Evolutionary conservation across 2,797 vertebrate species (phyloP), one percentile per base, ranked within the genome.

Genomic region (Silurus aristotelis): DNA sequence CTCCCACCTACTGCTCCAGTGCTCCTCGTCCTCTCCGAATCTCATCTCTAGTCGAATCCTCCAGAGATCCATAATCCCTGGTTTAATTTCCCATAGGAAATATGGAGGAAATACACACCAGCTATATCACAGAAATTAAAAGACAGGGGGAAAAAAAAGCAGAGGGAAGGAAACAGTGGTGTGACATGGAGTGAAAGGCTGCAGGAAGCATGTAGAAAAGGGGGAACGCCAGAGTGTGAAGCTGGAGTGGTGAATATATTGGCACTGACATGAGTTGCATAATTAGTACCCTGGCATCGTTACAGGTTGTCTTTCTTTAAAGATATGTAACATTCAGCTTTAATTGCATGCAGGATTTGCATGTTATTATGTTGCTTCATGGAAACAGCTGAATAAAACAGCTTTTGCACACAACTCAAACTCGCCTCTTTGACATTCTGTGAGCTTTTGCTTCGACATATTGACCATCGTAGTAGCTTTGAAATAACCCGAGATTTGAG

Each of bases 11-110:
- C 27, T 64, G 79, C 83, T 75, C 86, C 80, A 25, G 68, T 27
- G 79, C 88, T 83, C 94, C 94, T 94, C 92, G 94, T 93, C 92
- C 92, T 89, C 91, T 89, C 85, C 48, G 70, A 82, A 86, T 88
- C 95, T 94, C 93, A 92, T 94, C 94, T 94, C 93, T 94, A 91
- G 87, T 90, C 91, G 89, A 90, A 94, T 91, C 92, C 94, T 93
- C 95, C 52, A 0, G 92, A 93, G 94, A 93, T 93, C 90, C 93
- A 93, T 93, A 92, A 94, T 94, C 94, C 89, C 90, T 90, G 91
- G 94, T 93, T 94, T 95, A 95, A 95, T 95, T 95, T 95, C 95
- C 95, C 95, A 82, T 1, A 94, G 92, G 94, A 94, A 85, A 92
- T 91, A 92, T 91, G 92, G 89, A 91, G 91, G 94, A 94, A 94